Percentiles rank a stretch among this genome's conserved stretches.
Evolutionary conservation across 2,113 vertebrate genomes (phyloP).

Genomic region (western clawed frog (Xenopus tropicalis)): UCB_Xtro_10.0 CM004450.2:99092501-99093000

Average conservation of each 20-base stretch:
- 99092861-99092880: conserved; percentile 37
- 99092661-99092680: conserved; percentile 26
- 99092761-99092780: no score
- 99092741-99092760: no score
- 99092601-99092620: conserved; percentile 42
- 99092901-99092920: conserved; percentile 47
- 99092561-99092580: conserved; percentile 41
- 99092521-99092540: conserved; percentile 37
- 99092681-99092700: no score
- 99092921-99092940: conserved; percentile 49
- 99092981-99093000: no score
- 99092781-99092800: conserved; percentile 43
- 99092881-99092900: conserved; percentile 47
- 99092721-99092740: no score
- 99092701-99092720: no score
- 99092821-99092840: conserved; percentile 43
- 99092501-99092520: conserved; percentile 31
- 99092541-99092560: conserved; percentile 26
- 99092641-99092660: background rate
- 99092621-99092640: conserved; percentile 39
- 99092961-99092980: conserved; percentile 47
- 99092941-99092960: conserved; percentile 50
- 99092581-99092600: conserved; percentile 39
- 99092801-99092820: conserved; percentile 55
- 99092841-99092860: conserved; percentile 55